Percentiles rank a stretch among this genome's conserved stretches.
phyloP scores from a whole-genome alignment of 2,888 invertebrate genomes.

The Drosophila neotestacea region DNA sequence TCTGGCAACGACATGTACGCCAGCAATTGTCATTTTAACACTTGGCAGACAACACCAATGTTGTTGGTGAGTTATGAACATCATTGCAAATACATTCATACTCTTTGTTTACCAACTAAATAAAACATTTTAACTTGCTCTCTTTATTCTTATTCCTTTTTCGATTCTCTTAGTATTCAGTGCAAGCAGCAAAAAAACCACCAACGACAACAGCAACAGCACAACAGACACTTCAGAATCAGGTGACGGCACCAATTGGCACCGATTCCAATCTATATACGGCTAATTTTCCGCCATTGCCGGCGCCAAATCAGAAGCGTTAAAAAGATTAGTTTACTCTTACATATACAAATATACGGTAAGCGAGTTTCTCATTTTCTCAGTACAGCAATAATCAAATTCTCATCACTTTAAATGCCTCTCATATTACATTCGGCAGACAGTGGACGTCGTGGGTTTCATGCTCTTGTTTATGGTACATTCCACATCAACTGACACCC shows the following conservation, averaged over 20 bases:
- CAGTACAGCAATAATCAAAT: background rate
- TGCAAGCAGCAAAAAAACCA: conserved; percentile 1
- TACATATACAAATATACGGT: background rate
- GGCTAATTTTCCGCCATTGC: conserved; percentile 55
- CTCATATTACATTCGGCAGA: conserved; percentile 9
- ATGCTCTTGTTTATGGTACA: conserved; percentile 1
- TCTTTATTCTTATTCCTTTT: background rate
- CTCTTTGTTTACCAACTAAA: no score
- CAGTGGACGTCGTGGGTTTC: conserved; percentile 1
- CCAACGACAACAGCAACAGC: background rate
- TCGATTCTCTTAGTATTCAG: conserved; percentile 7
- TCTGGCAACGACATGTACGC: background rate
- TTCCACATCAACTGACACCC: conserved; percentile 7
- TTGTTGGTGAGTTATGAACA: conserved; percentile 17
- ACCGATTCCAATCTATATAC: conserved; percentile 31
- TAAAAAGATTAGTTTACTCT: conserved; percentile 10
- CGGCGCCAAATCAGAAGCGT: conserved; percentile 49
- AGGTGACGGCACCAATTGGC: conserved; percentile 19
- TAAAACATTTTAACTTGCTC: no score
- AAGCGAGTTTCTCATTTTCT: conserved; percentile 2
- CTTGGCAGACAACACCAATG: conserved; percentile 16
- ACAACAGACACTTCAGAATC: conserved; percentile 3
- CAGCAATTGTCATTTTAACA: conserved; percentile 5
- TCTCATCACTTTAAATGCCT: conserved; percentile 1
- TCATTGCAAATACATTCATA: background rate